Base-by-base conservation (phyloP, 2,888 invertebrate species). In the Autographa pulchrina region DNA sequence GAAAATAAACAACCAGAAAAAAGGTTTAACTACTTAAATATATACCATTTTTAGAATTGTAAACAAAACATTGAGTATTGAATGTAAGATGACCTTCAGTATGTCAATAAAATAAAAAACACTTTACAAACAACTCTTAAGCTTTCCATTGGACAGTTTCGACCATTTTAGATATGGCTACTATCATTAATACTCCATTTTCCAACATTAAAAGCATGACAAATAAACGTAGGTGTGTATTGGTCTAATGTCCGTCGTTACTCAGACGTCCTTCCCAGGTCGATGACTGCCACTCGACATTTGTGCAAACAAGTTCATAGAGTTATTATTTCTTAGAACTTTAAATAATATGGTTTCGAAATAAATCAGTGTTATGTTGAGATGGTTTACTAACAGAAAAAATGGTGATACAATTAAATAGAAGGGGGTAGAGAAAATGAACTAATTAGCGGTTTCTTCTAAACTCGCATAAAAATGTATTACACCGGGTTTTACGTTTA, bases 181-280 rank as follows among this genome's bases (percentile, higher is more conserved):
- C 20, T 56, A 56, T 14, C 20, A 56, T 56, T 56, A 20, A 56
- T 56, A 13, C 54, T 56, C 54, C 54, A 56, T 56, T 13, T 13
- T 4, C 8, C 3, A 3, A 56, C 25, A 25, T 56, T 56, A 56
- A 54, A 54, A 25, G 25, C 20, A 11, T 11, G 25, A 52, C 31
- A 31, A 32, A 48, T 1, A 13, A 48, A n/a, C 9, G 31, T 52
- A 62, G 18, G n/a, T 43, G 43, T 62, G 18, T 43, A 58, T 62
- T 62, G 41, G 58, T 31, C 6, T 16, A 38, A 59, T 54, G 41
- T 25, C 48, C 14, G 38, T 14, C 14, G 25, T 32, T 35, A 70
- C 52, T 54, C 32, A 31, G 35, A 41, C 35, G 66, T 67, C 70
- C 72, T 79, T 79, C 63, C 32, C 31, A 62, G 69, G 74, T 79